Evolutionary conservation across 53 echinoderm and acorn worm genomes (phyloP), one percentile per base, ranked within the genome.

Genomic region (Pentamera pediparva): DNA sequence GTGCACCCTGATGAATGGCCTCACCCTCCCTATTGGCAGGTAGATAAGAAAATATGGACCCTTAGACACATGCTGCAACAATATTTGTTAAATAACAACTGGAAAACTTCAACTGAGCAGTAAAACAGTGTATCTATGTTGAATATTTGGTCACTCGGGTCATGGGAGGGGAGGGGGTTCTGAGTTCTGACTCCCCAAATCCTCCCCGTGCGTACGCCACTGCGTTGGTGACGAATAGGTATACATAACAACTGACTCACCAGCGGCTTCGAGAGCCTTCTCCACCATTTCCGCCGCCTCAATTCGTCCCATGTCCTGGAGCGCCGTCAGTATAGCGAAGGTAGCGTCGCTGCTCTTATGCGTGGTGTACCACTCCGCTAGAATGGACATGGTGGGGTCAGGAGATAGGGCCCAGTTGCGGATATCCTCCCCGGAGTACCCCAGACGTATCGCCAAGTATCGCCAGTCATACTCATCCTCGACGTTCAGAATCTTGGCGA

Each of bases 261-360:
- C 89, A 74, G 93, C 93, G 37, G 79, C 84, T 63, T 86, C 52
- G 5, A 93, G 52, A 0, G 93, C 79, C 50, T 86, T 73, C 39
- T 83, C 81, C 30, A 93, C 81, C 21, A 93, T 84, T 25, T 81
- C 65, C 0, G 86, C 84, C 17, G 86, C 86, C 34, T 93, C 89
- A 8, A 76, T 89, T 75, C 86, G 62, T 1, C 93, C 93, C 89
- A 93, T 89, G 53, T 93, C 93, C 57, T 86, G 76, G 3, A 93
- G 70, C 3, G 93, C 89, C 8, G 86, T 89, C 26, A 93, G 78
- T 29, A 93, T 81, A 39, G 93, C 93, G 35, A 77, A 89, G 19
- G 93, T 89, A 18, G 93, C 89, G 7, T 93, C 89, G 29, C 89
- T 89, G 58, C 89, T 93, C 63, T 93, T 89, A 61, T 93, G 93